A percentile compares a stretch with the other conserved stretches of the same genome.
phyloP scores from a whole-genome alignment of 2,888 invertebrate species.

The Plagodis pulveraria region DNA sequence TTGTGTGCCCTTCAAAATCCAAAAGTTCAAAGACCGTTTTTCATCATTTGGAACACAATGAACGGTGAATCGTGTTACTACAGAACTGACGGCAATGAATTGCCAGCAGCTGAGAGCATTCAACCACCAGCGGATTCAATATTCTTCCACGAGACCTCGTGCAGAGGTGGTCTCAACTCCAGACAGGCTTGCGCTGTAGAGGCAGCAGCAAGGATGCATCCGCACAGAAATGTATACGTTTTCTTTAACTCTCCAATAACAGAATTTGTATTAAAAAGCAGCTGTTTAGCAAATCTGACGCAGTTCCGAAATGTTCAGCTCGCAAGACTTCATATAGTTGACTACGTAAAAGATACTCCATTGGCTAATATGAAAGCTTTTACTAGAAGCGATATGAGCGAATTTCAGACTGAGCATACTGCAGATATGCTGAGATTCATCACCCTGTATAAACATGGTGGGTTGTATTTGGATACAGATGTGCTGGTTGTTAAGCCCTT shows the following conservation, averaged over 20 bases:
- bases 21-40: background rate
- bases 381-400: constrained; percentile 17
- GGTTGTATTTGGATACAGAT: constrained; percentile 42
- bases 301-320: constrained; percentile 34
- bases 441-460: constrained; percentile 40
- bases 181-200: constrained; percentile 43
- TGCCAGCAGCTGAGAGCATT: constrained; percentile 20
- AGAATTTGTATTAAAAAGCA: constrained; percentile 14
- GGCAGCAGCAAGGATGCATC: constrained; percentile 40
- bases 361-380: constrained; percentile 22
- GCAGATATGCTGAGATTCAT: constrained; percentile 38
- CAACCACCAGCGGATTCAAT: constrained; percentile 61
- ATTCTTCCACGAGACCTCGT: constrained; percentile 88
- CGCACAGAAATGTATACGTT: constrained; percentile 72
- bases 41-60: background rate
- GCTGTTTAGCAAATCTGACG: constrained; percentile 24
- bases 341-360: constrained; percentile 29
- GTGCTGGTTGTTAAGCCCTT: constrained; percentile 33
- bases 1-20: background rate
- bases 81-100: constrained; percentile 21
- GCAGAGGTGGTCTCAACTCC: constrained; percentile 70
- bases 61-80: constrained; percentile 28
- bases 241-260: constrained; percentile 41
- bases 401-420: constrained; percentile 32
- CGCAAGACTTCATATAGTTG: constrained; percentile 23